A percentile compares a stretch with the other conserved stretches of the same genome.
Conservation (phyloP, 2,888 invertebrate species). For the Copidosoma aretas region DNA sequence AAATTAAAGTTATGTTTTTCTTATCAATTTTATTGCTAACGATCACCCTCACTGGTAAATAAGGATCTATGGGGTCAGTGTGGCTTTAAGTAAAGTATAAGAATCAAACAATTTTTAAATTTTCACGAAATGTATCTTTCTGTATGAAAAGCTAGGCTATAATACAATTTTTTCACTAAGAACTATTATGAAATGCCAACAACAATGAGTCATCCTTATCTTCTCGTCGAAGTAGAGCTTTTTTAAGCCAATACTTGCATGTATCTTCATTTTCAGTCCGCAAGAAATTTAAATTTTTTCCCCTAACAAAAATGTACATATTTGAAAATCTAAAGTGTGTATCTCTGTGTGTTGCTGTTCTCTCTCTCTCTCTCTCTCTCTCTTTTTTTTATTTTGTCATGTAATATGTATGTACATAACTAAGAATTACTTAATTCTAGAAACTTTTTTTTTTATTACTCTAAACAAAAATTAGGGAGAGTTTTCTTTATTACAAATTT, state of each 20-base stretch:
- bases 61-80: constrained; percentile 16
- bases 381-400: constrained; percentile 6
- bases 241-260: constrained; percentile 24
- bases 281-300: constrained; percentile 15
- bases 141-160: constrained; percentile 51
- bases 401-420: constrained; percentile 33
- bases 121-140: constrained; percentile 50
- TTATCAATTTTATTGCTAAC: constrained; percentile 16
- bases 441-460: constrained; percentile 12
- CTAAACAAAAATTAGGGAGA: constrained; percentile 9
- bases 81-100: constrained; percentile 16
- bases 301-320: constrained; percentile 36
- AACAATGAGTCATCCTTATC: constrained; percentile 41
- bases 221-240: constrained; percentile 26
- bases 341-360: not conserved
- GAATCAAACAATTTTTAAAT: constrained; percentile 23
- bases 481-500: constrained; percentile 17
- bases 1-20: constrained; percentile 4
- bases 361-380: constrained; percentile 23
- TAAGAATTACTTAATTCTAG: constrained; percentile 24
- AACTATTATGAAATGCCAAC: constrained; percentile 49
- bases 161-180: constrained; percentile 47
- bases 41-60: constrained; percentile 3
- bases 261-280: constrained; percentile 22
- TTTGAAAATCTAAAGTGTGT: constrained; percentile 26